Percentiles rank a stretch among this genome's conserved stretches.
Conservation (phyloP, 2,797 vertebrate species). For the Calcarius lapponicus region DNA sequence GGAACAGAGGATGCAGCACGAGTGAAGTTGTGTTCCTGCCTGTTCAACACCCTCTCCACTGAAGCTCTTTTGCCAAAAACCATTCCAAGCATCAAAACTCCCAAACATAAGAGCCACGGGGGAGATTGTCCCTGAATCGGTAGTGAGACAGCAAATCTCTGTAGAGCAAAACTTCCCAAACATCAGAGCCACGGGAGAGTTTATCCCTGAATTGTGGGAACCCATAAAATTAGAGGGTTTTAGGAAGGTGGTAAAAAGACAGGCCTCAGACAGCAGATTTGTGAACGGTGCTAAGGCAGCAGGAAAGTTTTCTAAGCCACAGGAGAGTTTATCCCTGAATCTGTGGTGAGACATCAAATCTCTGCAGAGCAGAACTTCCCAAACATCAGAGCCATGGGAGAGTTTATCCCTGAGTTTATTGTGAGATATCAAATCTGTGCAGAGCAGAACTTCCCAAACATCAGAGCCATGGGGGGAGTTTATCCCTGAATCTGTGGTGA, state of each 20-base stretch:
- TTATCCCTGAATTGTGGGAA: neutral
- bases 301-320: no score
- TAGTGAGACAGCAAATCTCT: fast-evolving
- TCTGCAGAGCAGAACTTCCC: neutral
- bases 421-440: neutral
- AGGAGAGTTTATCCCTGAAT: neutral
- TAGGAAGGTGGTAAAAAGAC: no score
- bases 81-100: neutral
- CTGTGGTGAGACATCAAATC: fast-evolving
- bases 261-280: no score
- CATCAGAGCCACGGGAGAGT: no score
- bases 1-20: neutral
- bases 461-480: fast-evolving
- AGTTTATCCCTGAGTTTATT: neutral
- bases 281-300: no score
- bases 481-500: neutral
- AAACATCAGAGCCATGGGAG: fast-evolving
- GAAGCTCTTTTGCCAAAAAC: neutral
- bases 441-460: neutral
- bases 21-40: neutral
- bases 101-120: fast-evolving
- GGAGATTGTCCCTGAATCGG: neutral
- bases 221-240: no score
- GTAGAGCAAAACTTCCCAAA: neutral
- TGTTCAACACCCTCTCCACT: neutral